Evolutionary conservation across 30 jellyfish, hydroid and myxozoan species (phyloP), one percentile per base, ranked within the genome.

Genomic region (Aurelia aurita complex sp. Pacific): DNA sequence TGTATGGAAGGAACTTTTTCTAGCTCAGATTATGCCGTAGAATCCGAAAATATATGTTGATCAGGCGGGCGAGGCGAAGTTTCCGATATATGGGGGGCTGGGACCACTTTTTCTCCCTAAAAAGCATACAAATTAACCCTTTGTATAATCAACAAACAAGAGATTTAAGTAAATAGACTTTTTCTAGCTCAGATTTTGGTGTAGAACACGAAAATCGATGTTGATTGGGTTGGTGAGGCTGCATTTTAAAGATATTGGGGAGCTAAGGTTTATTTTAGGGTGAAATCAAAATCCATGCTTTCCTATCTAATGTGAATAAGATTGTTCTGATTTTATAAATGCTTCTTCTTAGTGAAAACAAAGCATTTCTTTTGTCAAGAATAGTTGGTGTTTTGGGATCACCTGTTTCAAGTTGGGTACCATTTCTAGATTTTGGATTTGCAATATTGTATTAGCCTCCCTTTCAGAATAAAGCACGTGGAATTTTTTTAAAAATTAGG

Each of bases 381-480:
- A 59, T 2, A 59, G 67, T 59, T 59, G 67, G 2, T 59, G 67
- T 59, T 5, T 59, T 59, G 67, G 67, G 67, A 59, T 5, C 67
- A 59, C 67, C 67, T 59, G 2, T n/a, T 59, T 59, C 67, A 59
- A 59, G 2, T 59, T 2, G 67, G n/a, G 6, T 2, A 59, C 67
- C 9, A 2, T 2, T 59, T 59, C 11, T 59, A 59, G 68, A 59
- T 59, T 59, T 59, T 59, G 68, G 68, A 2, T 59, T 59, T 59
- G 68, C 18, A 59, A 59, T 59, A 59, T 59, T 59, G 68, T 59
- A 59, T 59, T 59, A 59, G 68, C 68, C 68, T 59, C 68, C 11
- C 11, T 59, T 59, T 59, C 68, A 59, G 11, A 59, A 59, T 4
- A 59, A 59, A 18, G 11, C 68, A 59, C 68, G 9, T 18, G 68